Conservation (phyloP, 2,888 invertebrate species). For the Eurois occulta region DNA sequence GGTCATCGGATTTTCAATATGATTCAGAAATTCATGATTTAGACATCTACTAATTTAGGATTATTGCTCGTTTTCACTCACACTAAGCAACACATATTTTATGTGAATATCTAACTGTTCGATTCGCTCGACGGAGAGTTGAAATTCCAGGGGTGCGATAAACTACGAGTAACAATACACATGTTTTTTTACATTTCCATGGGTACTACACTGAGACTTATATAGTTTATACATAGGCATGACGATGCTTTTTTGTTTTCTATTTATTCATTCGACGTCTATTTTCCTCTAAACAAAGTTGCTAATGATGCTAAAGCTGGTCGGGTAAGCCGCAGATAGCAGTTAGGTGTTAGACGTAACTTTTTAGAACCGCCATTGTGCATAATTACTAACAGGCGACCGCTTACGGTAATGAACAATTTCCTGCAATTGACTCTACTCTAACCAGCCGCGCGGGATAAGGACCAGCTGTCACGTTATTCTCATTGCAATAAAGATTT, state of each 20-base stretch:
- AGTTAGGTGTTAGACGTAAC: conserved; percentile 50
- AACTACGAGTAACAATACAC: not conserved
- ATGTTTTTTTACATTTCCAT: not conserved
- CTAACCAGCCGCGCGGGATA: conserved; percentile 22
- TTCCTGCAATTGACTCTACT: conserved; percentile 52
- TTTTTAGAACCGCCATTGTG: conserved; percentile 53
- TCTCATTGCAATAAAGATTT: conserved; percentile 1
- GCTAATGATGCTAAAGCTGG: conserved; percentile 40
- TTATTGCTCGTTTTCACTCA: not conserved
- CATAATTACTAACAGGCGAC: conserved; percentile 50
- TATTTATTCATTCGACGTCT: conserved; percentile 10
- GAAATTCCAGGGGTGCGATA: not conserved
- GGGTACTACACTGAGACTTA: not conserved
- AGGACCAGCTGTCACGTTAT: conserved; percentile 19
- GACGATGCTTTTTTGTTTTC: conserved; percentile 14
- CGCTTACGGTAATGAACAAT: conserved; percentile 56
- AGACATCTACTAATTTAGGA: not conserved
- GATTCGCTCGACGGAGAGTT: not conserved
- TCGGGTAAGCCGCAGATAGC: conserved; percentile 37
- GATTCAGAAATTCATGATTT: conserved; percentile 2
- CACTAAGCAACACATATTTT: not conserved
- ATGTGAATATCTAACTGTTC: not conserved
- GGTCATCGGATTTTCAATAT: conserved; percentile 10
- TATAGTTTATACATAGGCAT: not conserved
- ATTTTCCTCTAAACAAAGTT: conserved; percentile 29